These are phyloP conservation scores for Petroica traversi DNA, from an alignment of 2,113 vertebrate genomes.

Conservation along the genomic window DNA sequence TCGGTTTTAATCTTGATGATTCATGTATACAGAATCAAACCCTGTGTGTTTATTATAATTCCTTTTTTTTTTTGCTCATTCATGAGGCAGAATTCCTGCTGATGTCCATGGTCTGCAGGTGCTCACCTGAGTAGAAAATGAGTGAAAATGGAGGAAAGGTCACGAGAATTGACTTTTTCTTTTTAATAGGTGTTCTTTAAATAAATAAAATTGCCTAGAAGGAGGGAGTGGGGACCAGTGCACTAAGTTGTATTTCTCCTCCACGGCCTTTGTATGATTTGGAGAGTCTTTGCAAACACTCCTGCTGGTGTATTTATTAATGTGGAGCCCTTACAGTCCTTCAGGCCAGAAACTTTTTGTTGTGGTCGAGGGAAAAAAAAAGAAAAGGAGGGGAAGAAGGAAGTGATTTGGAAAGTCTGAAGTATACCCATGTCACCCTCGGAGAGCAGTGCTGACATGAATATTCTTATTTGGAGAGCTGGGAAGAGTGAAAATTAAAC, in stretches of 20 bases:
- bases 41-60: neutral
- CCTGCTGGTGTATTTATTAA: slow-evolving; percentile 42
- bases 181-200: neutral
- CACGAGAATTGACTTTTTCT: neutral
- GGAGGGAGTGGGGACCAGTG: slow-evolving; percentile 18
- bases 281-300: slow-evolving; percentile 62
- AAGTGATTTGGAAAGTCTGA: neutral
- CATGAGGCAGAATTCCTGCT: neutral
- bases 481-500: slow-evolving; percentile 29
- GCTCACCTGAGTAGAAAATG: neutral
- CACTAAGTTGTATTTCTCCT: slow-evolving; percentile 50
- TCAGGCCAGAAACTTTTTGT: slow-evolving; percentile 52
- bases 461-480: neutral
- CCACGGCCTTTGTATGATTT: slow-evolving; percentile 38
- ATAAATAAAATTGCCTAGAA: neutral
- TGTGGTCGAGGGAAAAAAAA: neutral
- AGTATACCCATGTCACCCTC: neutral
- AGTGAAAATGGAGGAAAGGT: neutral
- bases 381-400: neutral
- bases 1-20: neutral
- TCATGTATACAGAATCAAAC: neutral
- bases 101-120: neutral
- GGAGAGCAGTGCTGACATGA: neutral
- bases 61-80: neutral
- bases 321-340: neutral